Base-by-base conservation (phyloP, 2,888 invertebrate species). In the Euproctis similis region DNA sequence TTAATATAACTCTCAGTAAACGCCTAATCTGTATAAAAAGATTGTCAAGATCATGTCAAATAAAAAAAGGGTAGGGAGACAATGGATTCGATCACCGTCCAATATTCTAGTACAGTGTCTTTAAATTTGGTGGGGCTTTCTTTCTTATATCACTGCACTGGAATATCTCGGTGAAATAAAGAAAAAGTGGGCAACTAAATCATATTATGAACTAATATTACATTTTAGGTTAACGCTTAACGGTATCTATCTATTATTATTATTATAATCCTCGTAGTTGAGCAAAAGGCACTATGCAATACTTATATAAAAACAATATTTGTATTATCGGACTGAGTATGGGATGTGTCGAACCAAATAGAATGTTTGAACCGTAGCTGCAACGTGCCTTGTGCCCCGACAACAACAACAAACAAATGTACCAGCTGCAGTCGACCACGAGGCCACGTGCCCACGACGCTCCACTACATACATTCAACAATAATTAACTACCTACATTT, bases 281-380 rank as follows among this genome's bases (percentile, higher is more conserved):
- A 81, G 77, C 80, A 71, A 76, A 78, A 80, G 75, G 78, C 78
- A 80, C 80, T 73, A 71, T 77, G 77, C 76, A 77, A 68, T 65
- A 58, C 60, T 65, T 66, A 70, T 61, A 63, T 60, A 67, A 64
- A n/a, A 66, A 50, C 58, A 59, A 68, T 68, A 67, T 70, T 65
- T 66, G 57, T 57, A 65, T n/a, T 65, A 59, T 57, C 42, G 53
- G 58, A 67, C 68, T 68, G 59, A 60, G 61, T 61, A 63, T 64
- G 50, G 36, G 62, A 55, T 49, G 46, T 45, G 52, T 52, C 30
- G 53, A 53, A 60, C 49, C 52, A 47, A 46, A 46, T 47, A 46
- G 51, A 63, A 57, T 45, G 46, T 54, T 59, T 54, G 42, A 53
- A 52, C 45, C 48, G 42, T 46, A 14, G 45, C 65, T 73, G 76